Percentiles rank a stretch among this genome's conserved stretches.
Conservation (phyloP, 1,140 invertebrate species). For the Linepithema humile region DNA sequence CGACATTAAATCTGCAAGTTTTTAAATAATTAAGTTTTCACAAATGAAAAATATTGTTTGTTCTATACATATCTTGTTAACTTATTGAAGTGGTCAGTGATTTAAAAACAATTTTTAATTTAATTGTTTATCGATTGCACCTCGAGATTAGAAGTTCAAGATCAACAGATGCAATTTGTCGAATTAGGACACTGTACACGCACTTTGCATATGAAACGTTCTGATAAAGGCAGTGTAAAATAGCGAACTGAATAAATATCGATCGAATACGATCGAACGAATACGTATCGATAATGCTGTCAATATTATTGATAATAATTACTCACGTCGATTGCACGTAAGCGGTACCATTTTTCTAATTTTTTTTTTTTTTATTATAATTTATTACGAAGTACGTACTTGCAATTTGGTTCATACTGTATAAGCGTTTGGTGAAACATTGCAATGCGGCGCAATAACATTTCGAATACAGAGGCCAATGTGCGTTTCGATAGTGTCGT, state of each 20-base stretch:
- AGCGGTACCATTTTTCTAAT: neutral
- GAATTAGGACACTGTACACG: neutral
- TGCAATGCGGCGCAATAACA: constrained; percentile 43
- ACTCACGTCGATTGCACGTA: constrained; percentile 1
- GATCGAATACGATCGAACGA: too few relatives aligned
- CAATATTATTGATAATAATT: too few relatives aligned
- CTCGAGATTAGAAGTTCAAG: neutral
- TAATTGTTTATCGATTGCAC: neutral
- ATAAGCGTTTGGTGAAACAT: constrained; percentile 5
- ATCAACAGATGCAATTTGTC: neutral
- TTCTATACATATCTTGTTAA: neutral
- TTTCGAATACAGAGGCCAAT: constrained; percentile 56
- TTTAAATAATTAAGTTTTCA: neutral
- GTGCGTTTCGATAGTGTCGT: neutral
- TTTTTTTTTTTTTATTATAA: neutral
- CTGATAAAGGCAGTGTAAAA: constrained; percentile 31
- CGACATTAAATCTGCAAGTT: neutral
- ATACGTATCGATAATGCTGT: neutral
- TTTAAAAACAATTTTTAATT: neutral
- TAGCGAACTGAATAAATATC: neutral
- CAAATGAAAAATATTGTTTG: neutral
- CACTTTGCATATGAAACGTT: neutral
- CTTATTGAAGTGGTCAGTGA: neutral
- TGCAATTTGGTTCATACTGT: constrained; percentile 60
- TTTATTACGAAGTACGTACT: neutral